phyloP scores from a whole-genome alignment of 2,888 invertebrate genomes.

The Aromia moschata region DNA sequence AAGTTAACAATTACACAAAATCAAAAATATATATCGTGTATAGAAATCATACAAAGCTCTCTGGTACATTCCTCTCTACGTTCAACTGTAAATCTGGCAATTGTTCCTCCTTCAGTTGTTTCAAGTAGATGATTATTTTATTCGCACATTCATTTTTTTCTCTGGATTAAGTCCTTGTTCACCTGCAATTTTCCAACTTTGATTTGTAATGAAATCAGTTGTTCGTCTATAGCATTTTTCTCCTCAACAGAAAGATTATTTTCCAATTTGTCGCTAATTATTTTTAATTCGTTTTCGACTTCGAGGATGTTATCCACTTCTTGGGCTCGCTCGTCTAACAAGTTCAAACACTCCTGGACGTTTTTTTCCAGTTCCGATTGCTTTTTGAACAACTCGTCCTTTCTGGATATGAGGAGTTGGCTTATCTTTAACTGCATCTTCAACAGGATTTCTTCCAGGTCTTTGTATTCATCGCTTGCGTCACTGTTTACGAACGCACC shows the following conservation, averaged over 20 bases:
- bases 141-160: conserved; percentile 38
- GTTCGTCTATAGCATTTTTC: conserved; percentile 43
- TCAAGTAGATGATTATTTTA: conserved; percentile 36
- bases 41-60: neutral
- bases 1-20: neutral
- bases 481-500: conserved; percentile 24
- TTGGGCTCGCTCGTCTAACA: conserved; percentile 34
- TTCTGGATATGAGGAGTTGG: conserved; percentile 23
- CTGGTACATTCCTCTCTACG: neutral
- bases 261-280: conserved; percentile 24
- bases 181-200: conserved; percentile 39
- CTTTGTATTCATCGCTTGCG: conserved; percentile 29
- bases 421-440: conserved; percentile 28
- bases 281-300: conserved; percentile 32
- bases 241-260: conserved; percentile 28
- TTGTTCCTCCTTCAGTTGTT: conserved; percentile 27
- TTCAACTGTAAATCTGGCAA: neutral
- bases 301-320: conserved; percentile 28
- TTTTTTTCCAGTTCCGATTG: conserved; percentile 29
- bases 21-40: neutral
- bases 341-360: conserved; percentile 29
- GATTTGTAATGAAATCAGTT: conserved; percentile 44
- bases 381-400: conserved; percentile 17
- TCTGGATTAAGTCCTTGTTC: conserved; percentile 33
- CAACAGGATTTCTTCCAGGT: conserved; percentile 32